A percentile compares a stretch with the other conserved stretches of the same genome.
Conservation (phyloP, 2,113 vertebrate genomes). For the Genyomyrus donnyi region DNA sequence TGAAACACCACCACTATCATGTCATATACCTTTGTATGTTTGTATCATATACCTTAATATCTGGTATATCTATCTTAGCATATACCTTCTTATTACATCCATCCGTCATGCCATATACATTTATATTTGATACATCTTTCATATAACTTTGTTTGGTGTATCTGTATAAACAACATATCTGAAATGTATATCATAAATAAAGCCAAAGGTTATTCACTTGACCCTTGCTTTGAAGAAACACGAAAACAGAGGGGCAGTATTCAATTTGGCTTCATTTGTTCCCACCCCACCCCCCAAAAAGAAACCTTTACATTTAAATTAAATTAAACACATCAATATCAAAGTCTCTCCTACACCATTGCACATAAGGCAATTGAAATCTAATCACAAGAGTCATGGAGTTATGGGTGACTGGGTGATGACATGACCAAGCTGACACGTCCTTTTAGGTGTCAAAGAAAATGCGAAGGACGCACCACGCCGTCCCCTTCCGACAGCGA, state of each 20-base stretch:
- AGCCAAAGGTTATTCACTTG: neutral
- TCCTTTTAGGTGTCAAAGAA: neutral
- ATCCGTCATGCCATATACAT: neutral
- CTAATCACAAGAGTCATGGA: neutral
- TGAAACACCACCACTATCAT: neutral
- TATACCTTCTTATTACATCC: neutral
- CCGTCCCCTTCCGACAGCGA: neutral
- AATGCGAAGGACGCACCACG: neutral
- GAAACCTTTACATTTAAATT: neutral
- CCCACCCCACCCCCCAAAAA: neutral
- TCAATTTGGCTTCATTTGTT: neutral
- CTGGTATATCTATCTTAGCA: neutral
- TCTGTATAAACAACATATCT: neutral
- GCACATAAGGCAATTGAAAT: neutral
- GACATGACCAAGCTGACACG: neutral
- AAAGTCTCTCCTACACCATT: neutral
- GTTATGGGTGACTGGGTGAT: neutral
- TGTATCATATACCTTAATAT: neutral
- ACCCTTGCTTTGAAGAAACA: neutral
- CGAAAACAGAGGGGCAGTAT: neutral
- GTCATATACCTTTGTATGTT: neutral
- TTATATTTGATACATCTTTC: neutral
- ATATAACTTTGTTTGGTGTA: neutral
- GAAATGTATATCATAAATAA: neutral
- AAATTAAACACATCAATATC: neutral